Base-by-base conservation (phyloP, 2,797 vertebrate species). In the Betta splendens region DNA sequence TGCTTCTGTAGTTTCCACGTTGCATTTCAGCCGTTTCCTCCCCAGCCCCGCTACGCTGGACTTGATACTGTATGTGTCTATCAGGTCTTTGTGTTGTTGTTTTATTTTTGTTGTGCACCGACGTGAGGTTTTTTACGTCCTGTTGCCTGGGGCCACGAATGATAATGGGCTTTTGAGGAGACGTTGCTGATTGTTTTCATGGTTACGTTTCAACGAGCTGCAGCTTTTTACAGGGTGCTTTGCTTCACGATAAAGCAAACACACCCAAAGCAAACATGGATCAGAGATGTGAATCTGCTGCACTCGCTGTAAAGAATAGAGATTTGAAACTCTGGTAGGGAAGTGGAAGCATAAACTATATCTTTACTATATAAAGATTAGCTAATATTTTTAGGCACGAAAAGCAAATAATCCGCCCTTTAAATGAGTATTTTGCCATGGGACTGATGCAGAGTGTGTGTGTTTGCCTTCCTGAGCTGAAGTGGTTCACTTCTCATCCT, bases 1-100 rank as follows among this genome's bases (percentile, higher is more conserved):
- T 81, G 76, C 78, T 81, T 85, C 32, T 81, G 79, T 85, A 67
- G 31, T 79, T 50, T 71, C 71, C 68, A 57, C 53, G 21, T 77
- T 47, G 54, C 69, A 68, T 64, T 73, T 64, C 68, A 64, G 65
- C 63, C 36, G 48, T 71, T 50, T 63, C 36, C 60, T 48, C 36
- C 64, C 36, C 22, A 62, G 77, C 81, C 53, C 45, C 25, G 50
- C 51, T 46, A 9, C 31, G 37, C 16, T 44, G 7, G 35, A 71
- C 38, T 58, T 49, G n/a, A n/a, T n/a, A n/a, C n/a, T n/a, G n/a
- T 44, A 47, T 18, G 23, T 83, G 69, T 81, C 65, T 36, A 48
- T 67, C 61, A 42, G 63, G 61, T 57, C 13, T 59, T 29, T 71
- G 39, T 79, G 50, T 71, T n/a, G n/a, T n/a, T n/a, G n/a, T n/a